Conservation (phyloP, 2,797 vertebrate species). For the Cynopterus sphinx region DNA sequence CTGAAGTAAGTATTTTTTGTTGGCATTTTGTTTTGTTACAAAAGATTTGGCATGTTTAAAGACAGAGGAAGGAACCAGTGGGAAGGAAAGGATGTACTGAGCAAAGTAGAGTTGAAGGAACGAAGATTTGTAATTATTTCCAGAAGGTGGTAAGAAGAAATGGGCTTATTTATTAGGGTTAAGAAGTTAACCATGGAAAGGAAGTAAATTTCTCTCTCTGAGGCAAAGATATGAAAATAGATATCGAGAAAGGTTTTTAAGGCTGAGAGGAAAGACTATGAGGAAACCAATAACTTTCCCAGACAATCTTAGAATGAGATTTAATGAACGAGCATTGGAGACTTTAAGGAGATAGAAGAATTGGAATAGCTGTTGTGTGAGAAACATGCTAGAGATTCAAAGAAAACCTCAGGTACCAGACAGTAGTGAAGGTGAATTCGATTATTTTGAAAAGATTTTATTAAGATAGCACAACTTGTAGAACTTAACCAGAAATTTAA, state of each 20-base stretch:
- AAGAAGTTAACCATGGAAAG: not conserved
- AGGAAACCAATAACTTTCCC: not conserved
- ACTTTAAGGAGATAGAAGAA: not conserved
- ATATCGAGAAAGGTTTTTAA: not conserved
- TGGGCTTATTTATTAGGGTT: not conserved
- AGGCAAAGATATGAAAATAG: not conserved
- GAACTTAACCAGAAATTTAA: not conserved
- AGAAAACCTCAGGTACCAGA: not conserved
- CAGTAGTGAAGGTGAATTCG: not conserved
- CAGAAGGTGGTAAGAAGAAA: not conserved
- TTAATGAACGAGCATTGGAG: not conserved
- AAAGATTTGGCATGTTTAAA: not conserved
- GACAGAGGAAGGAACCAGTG: not conserved
- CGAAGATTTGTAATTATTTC: conserved; percentile 1
- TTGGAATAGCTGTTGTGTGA: not conserved
- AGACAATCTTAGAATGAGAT: not conserved
- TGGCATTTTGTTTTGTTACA: not conserved
- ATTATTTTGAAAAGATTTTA: conserved; percentile 7
- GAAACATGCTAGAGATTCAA: not conserved
- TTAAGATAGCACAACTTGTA: not conserved
- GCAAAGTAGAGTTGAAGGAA: not conserved
- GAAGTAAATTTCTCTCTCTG: not conserved
- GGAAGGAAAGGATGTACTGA: not conserved
- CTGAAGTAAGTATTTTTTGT: not conserved
- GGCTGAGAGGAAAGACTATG: not conserved